Base-by-base conservation (phyloP, 92 coral and sea anemone genomes). In the Heliopora coerulea region DNA sequence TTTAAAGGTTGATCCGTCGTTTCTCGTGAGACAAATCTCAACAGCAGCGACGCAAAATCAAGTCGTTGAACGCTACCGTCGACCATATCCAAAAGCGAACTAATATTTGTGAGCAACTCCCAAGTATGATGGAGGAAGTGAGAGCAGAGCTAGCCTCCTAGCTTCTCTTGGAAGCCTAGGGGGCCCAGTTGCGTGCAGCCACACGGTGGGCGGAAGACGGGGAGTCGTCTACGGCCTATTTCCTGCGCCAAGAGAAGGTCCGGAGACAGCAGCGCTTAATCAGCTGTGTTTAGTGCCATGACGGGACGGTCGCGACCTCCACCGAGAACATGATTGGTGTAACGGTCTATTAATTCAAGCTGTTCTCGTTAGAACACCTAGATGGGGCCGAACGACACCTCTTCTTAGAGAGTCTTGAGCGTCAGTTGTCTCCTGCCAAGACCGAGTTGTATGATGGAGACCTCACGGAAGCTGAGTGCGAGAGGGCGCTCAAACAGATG, bases 401-500 rank as follows among this genome's bases (percentile, higher is more conserved):
- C 0, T 14, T 79, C 17, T 24, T 56, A n/a, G 1, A 4, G 3
- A 0, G 46, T 49, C 1, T 42, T 31, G 8, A 48, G 49, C 20
- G 60, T 3, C 0, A 15, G 21, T 73, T 79, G 6, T 23, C 69
- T 0, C 12, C 49, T 3, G 30, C 30, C 2, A 31, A 59, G 33
- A 24, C 79, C 0, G 37, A 44, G 0, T 35, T 12, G 1, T 86
- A 84, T 27, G 86, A 86, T 24, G 85, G 91, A 1, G 26, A 8
- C 5, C 68, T 83, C 11, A 17, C 74, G 0, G 2, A n/a, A 1
- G 46, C 30, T 0, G 91, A 87, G 62, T 74, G 79, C 2, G 33
- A 29, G 0, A 0, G 0, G 0, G 86, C 88, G 0, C 64, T 87
- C 8, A 18, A 52, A 1, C 80, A 75, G 2, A 87, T 87, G 84